Conservation (phyloP, 2,888 invertebrate species). For the Rutpela maculata region DNA sequence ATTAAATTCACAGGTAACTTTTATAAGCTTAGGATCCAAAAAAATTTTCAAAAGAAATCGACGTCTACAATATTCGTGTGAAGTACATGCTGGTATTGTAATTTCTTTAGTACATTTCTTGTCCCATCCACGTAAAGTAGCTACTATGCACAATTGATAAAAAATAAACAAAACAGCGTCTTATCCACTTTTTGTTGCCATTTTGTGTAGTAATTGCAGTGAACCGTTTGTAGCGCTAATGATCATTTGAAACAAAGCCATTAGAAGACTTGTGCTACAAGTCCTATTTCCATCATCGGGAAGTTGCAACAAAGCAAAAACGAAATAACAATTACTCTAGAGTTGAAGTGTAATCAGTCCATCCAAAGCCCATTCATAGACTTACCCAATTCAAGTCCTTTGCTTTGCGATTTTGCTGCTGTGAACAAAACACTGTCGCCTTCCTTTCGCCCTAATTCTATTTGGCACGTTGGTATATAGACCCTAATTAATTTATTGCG, state of each 20-base stretch:
- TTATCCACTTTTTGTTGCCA: slow-evolving; percentile 1
- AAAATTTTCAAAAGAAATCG: too few species aligned
- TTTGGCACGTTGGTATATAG: slow-evolving; percentile 65
- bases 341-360: slow-evolving; percentile 47
- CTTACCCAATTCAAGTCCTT: slow-evolving; percentile 26
- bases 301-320: slow-evolving; percentile 48
- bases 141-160: neutral
- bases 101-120: neutral
- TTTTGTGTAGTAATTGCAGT: slow-evolving; percentile 15
- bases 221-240: slow-evolving; percentile 35
- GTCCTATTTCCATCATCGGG: slow-evolving; percentile 25
- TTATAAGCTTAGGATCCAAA: too few species aligned
- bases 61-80: too few species aligned
- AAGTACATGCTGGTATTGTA: too few species aligned
- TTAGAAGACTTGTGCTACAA: slow-evolving; percentile 31
- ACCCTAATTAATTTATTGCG: slow-evolving; percentile 71
- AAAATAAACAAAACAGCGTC: slow-evolving; percentile 4
- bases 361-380: slow-evolving; percentile 43
- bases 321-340: slow-evolving; percentile 52
- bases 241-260: slow-evolving; percentile 37
- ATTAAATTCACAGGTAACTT: too few species aligned
- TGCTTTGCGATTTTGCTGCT: slow-evolving; percentile 34
- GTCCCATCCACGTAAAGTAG: neutral
- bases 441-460: slow-evolving; percentile 53
- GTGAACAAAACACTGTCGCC: slow-evolving; percentile 47